These are phyloP conservation scores for Agrotis ipsilon DNA, from an alignment of 2,888 invertebrate species.

Conservation along the genomic window DNA sequence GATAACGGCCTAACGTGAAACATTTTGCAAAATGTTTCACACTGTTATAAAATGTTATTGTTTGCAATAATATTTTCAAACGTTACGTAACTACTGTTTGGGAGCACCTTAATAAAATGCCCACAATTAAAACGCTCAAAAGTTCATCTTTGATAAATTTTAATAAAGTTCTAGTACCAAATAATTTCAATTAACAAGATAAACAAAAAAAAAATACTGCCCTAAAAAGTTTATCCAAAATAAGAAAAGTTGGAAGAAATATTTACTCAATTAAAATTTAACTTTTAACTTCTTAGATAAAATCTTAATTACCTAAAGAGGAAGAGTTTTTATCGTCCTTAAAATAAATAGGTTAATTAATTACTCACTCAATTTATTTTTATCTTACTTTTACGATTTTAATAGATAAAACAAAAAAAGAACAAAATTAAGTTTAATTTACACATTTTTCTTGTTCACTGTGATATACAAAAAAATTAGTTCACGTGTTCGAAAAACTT, in stretches of 20 bases:
- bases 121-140: background rate
- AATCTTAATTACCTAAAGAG: background rate
- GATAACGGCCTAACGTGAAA: too few species aligned
- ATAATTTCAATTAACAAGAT: slow-evolving; percentile 6
- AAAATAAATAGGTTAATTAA: slow-evolving; percentile 3
- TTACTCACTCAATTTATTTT: background rate
- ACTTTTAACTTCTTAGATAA: background rate
- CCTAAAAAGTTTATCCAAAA: background rate
- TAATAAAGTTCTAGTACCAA: background rate
- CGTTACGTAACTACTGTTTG: too few species aligned
- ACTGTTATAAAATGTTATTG: too few species aligned
- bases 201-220: slow-evolving; percentile 11
- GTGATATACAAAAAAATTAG: background rate
- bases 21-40: too few species aligned
- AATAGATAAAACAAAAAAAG: background rate
- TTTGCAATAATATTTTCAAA: too few species aligned
- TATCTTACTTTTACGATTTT: background rate
- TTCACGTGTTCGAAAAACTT: slow-evolving; percentile 68
- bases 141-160: background rate
- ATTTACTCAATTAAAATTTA: slow-evolving; percentile 23
- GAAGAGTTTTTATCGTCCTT: background rate
- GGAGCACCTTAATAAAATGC: background rate
- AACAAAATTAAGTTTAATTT: background rate
- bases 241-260: slow-evolving; percentile 7
- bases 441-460: background rate